A percentile compares a stretch with the other conserved stretches of the same genome.
phyloP scores from a whole-genome alignment of 2,797 vertebrate genomes.

The Loriculus beryllinus region DNA sequence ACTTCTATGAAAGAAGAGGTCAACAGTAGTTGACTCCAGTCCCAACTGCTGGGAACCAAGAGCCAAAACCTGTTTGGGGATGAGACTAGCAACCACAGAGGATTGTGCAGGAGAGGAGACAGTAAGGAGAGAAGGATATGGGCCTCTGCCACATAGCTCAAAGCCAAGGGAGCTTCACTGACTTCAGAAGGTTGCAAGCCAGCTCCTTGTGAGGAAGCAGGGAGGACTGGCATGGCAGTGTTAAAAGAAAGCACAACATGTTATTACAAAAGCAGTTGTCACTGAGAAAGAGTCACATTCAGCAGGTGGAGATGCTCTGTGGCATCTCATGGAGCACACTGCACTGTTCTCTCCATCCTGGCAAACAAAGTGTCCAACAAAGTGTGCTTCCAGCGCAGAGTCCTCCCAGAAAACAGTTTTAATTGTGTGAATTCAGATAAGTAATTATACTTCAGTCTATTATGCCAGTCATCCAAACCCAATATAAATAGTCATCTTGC shows the following conservation, averaged over 20 bases:
- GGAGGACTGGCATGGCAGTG: not conserved
- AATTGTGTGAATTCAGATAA: constrained; percentile 47
- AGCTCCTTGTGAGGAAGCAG: not conserved
- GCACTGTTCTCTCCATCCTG: not conserved
- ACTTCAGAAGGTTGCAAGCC: not conserved
- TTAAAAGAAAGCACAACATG: not conserved
- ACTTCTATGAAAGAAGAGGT: not conserved
- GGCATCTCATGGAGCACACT: fast-evolving
- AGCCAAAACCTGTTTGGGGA: not conserved
- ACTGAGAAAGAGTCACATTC: not conserved
- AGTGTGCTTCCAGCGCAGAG: not conserved
- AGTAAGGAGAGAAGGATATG: not conserved
- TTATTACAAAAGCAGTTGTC: not conserved
- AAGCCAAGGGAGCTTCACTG: fast-evolving
- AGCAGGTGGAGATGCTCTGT: fast-evolving
- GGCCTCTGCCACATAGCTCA: fast-evolving
- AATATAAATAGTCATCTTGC: constrained; percentile 31
- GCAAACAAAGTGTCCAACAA: not conserved
- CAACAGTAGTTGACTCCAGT: not conserved
- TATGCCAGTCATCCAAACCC: constrained; percentile 26
- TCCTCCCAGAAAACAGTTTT: constrained; percentile 28
- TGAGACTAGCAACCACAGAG: not conserved
- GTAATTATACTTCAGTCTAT: constrained; percentile 39
- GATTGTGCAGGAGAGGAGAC: not conserved
- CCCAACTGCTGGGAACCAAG: not conserved